Conservation (phyloP, 92 coral and sea anemone genomes). For the Hydrozoanthus gracilis region DNA sequence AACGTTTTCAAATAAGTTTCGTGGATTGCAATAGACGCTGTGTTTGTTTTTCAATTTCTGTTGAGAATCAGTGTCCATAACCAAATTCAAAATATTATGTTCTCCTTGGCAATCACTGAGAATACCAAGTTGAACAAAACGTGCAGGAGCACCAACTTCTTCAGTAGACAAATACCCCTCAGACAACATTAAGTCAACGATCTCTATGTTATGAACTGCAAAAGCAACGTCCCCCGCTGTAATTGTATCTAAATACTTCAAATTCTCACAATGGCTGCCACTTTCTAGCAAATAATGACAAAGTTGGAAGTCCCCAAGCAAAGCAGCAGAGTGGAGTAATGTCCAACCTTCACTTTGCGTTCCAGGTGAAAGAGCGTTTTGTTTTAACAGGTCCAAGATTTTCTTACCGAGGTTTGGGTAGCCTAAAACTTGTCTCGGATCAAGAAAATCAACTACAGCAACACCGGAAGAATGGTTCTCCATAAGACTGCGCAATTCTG, state of each 20-base stretch:
- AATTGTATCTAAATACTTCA: background rate
- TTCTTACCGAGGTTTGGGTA: background rate
- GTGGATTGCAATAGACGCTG: background rate
- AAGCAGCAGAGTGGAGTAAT: conserved; percentile 1
- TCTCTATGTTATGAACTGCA: background rate
- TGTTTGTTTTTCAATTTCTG: background rate
- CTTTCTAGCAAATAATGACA: background rate
- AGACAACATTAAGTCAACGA: background rate
- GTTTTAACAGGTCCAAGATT: background rate
- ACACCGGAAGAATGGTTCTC: background rate
- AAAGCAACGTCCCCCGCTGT: background rate
- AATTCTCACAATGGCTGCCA: background rate
- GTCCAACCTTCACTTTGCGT: background rate
- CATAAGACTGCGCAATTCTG: background rate
- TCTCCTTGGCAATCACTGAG: background rate
- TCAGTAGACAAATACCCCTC: background rate
- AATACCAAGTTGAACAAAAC: background rate
- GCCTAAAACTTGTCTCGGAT: background rate
- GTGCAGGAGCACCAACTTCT: background rate
- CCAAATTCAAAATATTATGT: background rate
- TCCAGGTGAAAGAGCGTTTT: conserved; percentile 1
- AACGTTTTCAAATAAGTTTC: background rate
- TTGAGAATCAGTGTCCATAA: background rate
- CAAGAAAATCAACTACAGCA: background rate
- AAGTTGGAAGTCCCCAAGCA: background rate